Conservation (phyloP, 1,140 invertebrate genomes). For the Lanistes nyassanus region DNA sequence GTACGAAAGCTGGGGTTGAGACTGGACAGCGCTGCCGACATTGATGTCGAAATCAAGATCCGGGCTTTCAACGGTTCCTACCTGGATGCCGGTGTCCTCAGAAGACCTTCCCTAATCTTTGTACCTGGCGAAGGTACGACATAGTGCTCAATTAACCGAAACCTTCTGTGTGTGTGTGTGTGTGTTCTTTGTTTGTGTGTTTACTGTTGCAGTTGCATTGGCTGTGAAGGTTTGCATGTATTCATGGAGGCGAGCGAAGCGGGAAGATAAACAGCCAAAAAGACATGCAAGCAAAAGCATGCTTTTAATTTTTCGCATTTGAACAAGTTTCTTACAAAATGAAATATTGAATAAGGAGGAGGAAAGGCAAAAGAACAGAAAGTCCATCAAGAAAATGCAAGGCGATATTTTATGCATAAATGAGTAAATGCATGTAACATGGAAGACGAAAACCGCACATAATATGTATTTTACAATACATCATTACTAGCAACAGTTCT, state of each 20-base stretch:
- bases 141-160: not conserved
- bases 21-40: constrained; percentile 27
- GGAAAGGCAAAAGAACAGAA: too few species aligned
- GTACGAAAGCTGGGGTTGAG: constrained; percentile 26
- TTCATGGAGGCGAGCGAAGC: too few species aligned
- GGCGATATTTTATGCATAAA: too few species aligned
- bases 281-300: not conserved
- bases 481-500: too few species aligned
- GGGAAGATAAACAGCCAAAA: too few species aligned
- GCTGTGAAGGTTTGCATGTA: not conserved
- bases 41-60: constrained; percentile 35
- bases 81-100: constrained; percentile 17
- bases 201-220: not conserved
- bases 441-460: too few species aligned
- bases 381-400: too few species aligned
- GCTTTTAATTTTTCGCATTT: not conserved
- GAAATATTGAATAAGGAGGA: too few species aligned
- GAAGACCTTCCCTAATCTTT: constrained; percentile 32
- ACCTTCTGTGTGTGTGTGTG: too few species aligned
- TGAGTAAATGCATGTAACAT: too few species aligned
- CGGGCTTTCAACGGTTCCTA: constrained; percentile 29
- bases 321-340: not conserved
- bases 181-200: too few species aligned
- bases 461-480: too few species aligned
- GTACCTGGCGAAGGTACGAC: constrained; percentile 33